Conservation (phyloP, 2,888 invertebrate genomes). For the Clivina fossor region DNA sequence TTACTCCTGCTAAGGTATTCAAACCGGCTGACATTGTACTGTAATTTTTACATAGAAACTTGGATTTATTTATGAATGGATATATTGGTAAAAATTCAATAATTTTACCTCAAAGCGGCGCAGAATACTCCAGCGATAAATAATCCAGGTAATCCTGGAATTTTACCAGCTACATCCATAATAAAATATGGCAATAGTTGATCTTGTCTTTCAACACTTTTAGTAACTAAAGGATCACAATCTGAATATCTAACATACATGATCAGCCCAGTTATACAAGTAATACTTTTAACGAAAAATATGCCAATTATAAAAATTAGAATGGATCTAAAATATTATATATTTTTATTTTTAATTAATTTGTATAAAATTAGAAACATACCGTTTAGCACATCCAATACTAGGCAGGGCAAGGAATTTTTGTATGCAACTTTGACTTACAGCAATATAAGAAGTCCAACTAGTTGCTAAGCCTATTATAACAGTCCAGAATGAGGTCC, state of each 20-base stretch:
- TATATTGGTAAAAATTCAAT: neutral
- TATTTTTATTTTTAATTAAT: neutral
- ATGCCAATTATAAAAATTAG: constrained; percentile 52
- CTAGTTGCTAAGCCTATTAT: constrained; percentile 59
- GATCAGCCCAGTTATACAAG: constrained; percentile 61
- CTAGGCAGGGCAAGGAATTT: constrained; percentile 59
- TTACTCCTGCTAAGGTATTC: constrained; percentile 61
- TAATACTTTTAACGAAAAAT: constrained; percentile 58
- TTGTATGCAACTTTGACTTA: constrained; percentile 52
- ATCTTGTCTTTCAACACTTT: constrained; percentile 58
- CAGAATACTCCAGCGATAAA: constrained; percentile 74
- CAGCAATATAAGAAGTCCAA: constrained; percentile 23
- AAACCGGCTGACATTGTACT: constrained; percentile 62
- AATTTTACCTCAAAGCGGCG: constrained; percentile 61
- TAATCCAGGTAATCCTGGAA: constrained; percentile 72
- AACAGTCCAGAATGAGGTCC: constrained; percentile 64
- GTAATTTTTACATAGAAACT: no score
- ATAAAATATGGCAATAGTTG: constrained; percentile 67
- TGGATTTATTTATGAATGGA: no score
- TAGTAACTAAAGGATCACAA: constrained; percentile 64
- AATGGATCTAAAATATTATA: constrained; percentile 28
- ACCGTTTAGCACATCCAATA: constrained; percentile 20
- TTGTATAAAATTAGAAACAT: neutral
- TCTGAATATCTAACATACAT: constrained; percentile 64
- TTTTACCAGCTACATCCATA: constrained; percentile 63